A percentile compares a stretch with the other conserved stretches of the same genome.
Conservation (phyloP, 30 jellyfish, hydroid and myxozoan genomes). For the Sanderia malayensis region DNA sequence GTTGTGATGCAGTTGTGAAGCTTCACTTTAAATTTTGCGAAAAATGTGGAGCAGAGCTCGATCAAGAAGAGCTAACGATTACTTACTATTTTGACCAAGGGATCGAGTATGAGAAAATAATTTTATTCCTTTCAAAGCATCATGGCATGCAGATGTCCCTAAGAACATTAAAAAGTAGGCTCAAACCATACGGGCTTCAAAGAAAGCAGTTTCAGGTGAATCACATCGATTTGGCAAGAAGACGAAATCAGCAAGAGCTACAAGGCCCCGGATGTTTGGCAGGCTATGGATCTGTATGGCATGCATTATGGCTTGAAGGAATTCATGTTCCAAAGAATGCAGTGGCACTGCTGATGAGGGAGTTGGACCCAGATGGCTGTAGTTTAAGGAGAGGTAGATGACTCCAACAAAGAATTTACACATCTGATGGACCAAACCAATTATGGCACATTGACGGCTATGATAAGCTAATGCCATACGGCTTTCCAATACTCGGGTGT, state of each 20-base stretch:
- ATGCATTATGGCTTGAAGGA: background rate
- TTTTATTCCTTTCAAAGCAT: background rate
- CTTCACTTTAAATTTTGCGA: no score
- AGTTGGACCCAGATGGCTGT: background rate
- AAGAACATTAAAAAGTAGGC: background rate
- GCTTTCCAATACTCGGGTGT: slow-evolving; percentile 52
- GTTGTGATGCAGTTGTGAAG: no score
- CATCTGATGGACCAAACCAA: background rate
- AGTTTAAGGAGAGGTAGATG: background rate
- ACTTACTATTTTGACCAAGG: background rate
- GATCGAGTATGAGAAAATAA: background rate
- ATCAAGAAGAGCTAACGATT: no score
- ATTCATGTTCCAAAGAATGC: background rate
- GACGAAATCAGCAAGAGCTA: background rate
- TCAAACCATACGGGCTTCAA: background rate
- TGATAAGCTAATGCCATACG: slow-evolving; percentile 38
- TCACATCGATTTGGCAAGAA: background rate
- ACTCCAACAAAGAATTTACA: background rate
- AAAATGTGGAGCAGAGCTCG: no score
- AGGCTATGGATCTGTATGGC: background rate
- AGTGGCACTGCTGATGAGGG: background rate
- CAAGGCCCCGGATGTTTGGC: background rate
- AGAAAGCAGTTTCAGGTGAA: background rate
- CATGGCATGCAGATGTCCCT: background rate
- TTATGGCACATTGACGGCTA: background rate